phyloP scores from a whole-genome alignment of 2,113 vertebrate species.

The Emydura subglobosa region DNA sequence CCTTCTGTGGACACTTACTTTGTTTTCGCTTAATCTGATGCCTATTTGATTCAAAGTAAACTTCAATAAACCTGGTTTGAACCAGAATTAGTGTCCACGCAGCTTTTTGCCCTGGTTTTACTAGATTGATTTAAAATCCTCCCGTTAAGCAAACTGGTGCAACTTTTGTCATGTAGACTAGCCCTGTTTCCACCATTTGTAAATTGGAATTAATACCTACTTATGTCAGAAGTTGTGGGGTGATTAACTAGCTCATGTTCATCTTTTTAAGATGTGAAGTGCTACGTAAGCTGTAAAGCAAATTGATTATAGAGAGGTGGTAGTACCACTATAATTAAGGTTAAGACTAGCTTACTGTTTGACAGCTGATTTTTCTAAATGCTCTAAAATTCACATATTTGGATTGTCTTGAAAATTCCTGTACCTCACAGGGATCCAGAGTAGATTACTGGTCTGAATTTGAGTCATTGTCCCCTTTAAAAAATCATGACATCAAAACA shows the following conservation, averaged over 20 bases:
- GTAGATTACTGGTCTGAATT: not conserved
- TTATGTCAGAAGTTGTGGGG: not conserved
- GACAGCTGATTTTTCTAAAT: too few relatives aligned
- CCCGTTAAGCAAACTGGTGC: not conserved
- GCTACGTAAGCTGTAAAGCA: not conserved
- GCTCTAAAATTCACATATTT: too few relatives aligned
- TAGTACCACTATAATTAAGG: not conserved
- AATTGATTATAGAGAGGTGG: not conserved
- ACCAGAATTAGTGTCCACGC: not conserved
- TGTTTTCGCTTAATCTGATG: not conserved
- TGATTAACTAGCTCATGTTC: not conserved
- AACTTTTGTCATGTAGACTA: not conserved
- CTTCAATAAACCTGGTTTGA: not conserved
- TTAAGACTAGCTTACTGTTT: not conserved
- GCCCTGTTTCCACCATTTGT: not conserved
- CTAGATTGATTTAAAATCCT: not conserved
- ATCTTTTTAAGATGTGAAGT: not conserved
- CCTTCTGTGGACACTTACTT: not conserved
- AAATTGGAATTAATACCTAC: not conserved
- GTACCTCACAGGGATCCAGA: too few relatives aligned
- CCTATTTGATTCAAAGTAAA: not conserved
- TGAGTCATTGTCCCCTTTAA: not conserved
- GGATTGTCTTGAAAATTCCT: too few relatives aligned
- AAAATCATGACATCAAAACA: not conserved
- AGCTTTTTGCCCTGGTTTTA: not conserved